Conservation (phyloP, 37 sponge, comb jelly and placozoan species). For the Corticium candelabrum region DNA sequence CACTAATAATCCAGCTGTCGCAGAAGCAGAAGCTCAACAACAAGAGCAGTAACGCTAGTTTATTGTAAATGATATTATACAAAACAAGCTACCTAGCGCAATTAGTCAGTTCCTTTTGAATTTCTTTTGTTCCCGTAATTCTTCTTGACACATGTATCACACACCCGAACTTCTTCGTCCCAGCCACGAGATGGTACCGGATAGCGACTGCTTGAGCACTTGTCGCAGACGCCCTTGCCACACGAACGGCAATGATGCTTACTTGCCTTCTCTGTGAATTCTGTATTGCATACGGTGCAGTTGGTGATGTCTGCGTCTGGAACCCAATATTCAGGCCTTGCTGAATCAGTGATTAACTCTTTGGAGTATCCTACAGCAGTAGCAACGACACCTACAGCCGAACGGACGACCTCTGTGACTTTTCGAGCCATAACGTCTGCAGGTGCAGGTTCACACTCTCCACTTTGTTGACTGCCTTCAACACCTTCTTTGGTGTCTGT, state of each 20-base stretch:
- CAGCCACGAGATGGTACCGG: conserved; percentile 84
- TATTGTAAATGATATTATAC: too few relatives aligned
- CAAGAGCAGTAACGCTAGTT: too few relatives aligned
- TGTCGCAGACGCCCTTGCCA: conserved; percentile 83
- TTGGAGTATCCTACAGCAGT: conserved; percentile 52
- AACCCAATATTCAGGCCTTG: conserved; percentile 84
- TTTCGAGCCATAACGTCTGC: conserved; percentile 40
- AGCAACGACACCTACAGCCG: conserved; percentile 39
- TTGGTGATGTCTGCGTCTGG: conserved; percentile 55
- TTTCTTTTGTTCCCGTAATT: too few relatives aligned
- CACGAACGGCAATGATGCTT: conserved; percentile 89
- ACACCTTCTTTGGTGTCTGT: not conserved
- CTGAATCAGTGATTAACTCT: conserved; percentile 53
- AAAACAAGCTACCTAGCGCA: not conserved
- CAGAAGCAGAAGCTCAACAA: too few relatives aligned
- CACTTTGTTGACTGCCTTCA: not conserved
- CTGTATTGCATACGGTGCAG: conserved; percentile 44
- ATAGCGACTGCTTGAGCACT: conserved; percentile 39
- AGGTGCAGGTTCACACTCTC: not conserved
- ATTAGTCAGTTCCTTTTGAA: too few relatives aligned
- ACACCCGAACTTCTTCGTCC: conserved; percentile 79
- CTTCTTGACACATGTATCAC: conserved; percentile 58
- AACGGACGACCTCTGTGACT: conserved; percentile 56
- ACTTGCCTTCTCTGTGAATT: conserved; percentile 21
- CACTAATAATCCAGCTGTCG: not conserved